A percentile compares a stretch with the other conserved stretches of the same genome.
Evolutionary conservation across 2,113 vertebrate genomes (phyloP).

Genomic region (Todiramphus saurophagus): DNA sequence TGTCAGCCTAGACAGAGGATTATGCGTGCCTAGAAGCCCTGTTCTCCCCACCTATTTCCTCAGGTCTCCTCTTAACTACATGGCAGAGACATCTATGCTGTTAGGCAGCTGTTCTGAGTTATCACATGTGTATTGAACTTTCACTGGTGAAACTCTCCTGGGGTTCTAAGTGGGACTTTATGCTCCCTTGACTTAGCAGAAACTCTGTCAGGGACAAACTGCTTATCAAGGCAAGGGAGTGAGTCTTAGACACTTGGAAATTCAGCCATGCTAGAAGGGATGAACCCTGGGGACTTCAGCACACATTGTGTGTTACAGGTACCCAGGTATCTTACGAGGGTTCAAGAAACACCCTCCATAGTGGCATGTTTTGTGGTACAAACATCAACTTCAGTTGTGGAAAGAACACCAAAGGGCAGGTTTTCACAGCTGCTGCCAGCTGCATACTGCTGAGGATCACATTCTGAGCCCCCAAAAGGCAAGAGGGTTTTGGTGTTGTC

Average conservation of each 20-base stretch:
- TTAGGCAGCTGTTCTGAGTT: neutral
- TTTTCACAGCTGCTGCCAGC: no score
- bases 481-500: no score
- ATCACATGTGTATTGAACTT: fast-evolving
- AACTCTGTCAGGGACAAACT: neutral
- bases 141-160: neutral
- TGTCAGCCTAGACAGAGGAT: neutral
- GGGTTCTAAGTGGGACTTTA: neutral
- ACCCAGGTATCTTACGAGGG: neutral
- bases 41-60: neutral
- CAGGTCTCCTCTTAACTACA: neutral
- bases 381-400: neutral
- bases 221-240: neutral
- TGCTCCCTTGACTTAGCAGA: neutral
- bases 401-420: no score
- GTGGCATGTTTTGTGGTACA: neutral
- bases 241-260: neutral
- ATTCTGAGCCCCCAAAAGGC: no score
- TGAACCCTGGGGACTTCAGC: neutral
- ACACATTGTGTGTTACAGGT: neutral
- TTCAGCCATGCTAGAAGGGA: neutral
- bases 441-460: no score
- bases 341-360: neutral
- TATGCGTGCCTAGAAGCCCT: neutral
- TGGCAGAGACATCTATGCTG: neutral